Evolutionary conservation across 2,113 vertebrate genomes (phyloP).

Genomic region (Sminthopsis crassicaudata): DNA sequence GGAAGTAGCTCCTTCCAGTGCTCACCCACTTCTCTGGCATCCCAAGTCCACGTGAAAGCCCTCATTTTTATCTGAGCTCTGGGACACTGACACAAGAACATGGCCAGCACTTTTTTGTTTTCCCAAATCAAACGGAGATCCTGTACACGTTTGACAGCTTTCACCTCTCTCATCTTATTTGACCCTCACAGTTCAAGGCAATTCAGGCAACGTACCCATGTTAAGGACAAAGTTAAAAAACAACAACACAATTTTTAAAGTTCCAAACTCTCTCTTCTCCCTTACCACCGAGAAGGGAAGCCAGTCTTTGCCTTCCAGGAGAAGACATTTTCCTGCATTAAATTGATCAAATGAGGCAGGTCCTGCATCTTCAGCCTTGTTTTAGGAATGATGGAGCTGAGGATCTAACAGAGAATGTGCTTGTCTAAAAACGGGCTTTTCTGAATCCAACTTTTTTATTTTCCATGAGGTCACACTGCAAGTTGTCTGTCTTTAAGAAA

Average conservation of each 20-base stretch:
- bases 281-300: too few relatives aligned
- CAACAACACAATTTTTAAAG: too few relatives aligned
- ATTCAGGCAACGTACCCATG: not conserved
- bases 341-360: not conserved
- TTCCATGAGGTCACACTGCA: not conserved
- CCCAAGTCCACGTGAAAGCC: too few relatives aligned
- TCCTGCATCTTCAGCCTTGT: not conserved
- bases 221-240: too few relatives aligned
- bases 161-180: not conserved
- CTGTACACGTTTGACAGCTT: not conserved
- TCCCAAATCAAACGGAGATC: not conserved
- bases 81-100: not conserved
- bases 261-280: too few relatives aligned
- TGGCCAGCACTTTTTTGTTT: not conserved
- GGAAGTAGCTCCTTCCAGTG: too few relatives aligned
- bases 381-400: conserved; percentile 6
- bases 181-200: not conserved
- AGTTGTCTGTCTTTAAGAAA: not conserved
- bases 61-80: not conserved
- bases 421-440: not conserved
- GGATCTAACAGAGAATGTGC: not conserved
- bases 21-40: too few relatives aligned
- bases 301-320: not conserved
- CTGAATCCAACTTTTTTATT: not conserved
- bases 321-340: not conserved